A percentile compares a stretch with the other conserved stretches of the same genome.
Conservation (phyloP, 2,888 invertebrate genomes). For the Acronicta aceris region DNA sequence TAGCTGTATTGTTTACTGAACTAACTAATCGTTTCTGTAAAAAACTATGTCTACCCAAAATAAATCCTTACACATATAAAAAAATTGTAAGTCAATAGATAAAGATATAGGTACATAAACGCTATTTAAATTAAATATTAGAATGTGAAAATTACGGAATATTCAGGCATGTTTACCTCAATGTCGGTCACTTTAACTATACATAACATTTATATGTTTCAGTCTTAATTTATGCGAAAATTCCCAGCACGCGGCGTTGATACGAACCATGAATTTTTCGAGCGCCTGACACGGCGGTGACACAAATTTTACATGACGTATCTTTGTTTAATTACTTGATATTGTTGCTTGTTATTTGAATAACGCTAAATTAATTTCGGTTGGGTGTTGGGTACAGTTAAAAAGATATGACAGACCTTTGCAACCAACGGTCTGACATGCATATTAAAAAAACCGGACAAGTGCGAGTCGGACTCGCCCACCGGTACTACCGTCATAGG, state of each 20-base stretch:
- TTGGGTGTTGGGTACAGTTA: background rate
- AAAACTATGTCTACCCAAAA: no score
- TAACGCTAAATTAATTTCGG: slow-evolving; percentile 6
- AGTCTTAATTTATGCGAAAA: slow-evolving; percentile 31
- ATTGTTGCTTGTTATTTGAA: slow-evolving; percentile 1
- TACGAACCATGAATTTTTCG: slow-evolving; percentile 23
- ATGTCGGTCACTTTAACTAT: slow-evolving; percentile 20
- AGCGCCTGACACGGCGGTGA: slow-evolving; percentile 17
- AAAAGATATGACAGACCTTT: no score
- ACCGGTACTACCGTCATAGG: no score
- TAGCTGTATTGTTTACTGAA: no score
- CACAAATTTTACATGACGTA: slow-evolving; percentile 33
- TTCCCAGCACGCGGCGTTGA: slow-evolving; percentile 20
- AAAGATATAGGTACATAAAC: no score
- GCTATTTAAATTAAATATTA: slow-evolving; percentile 42
- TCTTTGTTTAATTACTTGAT: slow-evolving; percentile 41
- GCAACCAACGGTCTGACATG: no score
- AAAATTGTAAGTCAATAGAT: no score
- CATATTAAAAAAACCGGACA: no score
- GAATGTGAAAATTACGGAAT: slow-evolving; percentile 10
- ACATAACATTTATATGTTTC: slow-evolving; percentile 25
- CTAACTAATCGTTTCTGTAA: no score
- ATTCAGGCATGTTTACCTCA: slow-evolving; percentile 28
- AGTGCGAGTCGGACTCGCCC: no score
- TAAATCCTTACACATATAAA: no score